Evolutionary conservation across 2,797 vertebrate species (phyloP).

Genomic region (Malurus leucopterus): DNA sequence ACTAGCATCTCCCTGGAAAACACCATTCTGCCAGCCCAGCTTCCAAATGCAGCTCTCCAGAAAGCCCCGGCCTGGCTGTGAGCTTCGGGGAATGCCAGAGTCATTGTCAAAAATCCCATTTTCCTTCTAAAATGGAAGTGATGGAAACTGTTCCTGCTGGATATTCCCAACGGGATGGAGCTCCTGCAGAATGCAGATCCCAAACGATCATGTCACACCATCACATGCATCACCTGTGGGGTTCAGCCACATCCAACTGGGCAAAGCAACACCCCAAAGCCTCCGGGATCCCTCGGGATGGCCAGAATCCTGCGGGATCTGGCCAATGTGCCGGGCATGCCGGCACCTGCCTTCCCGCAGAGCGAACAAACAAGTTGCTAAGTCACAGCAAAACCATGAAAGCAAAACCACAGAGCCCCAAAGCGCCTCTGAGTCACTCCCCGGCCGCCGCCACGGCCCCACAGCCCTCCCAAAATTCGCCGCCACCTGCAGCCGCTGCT

Average conservation of each 20-base stretch:
- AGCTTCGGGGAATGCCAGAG: background rate
- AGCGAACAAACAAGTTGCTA: background rate
- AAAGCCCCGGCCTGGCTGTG: fast-evolving
- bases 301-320: background rate
- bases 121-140: background rate
- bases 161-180: background rate
- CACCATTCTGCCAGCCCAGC: background rate
- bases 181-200: background rate
- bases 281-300: fast-evolving
- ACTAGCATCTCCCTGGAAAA: background rate
- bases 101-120: background rate
- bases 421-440: constrained; percentile 75
- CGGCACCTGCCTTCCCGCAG: background rate
- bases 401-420: constrained; percentile 79
- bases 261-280: fast-evolving
- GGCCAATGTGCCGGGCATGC: background rate
- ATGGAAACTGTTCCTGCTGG: background rate
- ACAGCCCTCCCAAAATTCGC: constrained; percentile 60
- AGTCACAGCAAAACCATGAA: constrained; percentile 78
- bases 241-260: fast-evolving
- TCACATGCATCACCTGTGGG: fast-evolving
- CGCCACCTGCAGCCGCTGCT: constrained; percentile 65
- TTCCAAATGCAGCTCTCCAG: background rate
- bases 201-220: fast-evolving
- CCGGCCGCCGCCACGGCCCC: constrained; percentile 45